A percentile compares a stretch with the other conserved stretches of the same genome.
phyloP scores from a whole-genome alignment of 2,888 invertebrate species.

The Lasioglossum morio region DNA sequence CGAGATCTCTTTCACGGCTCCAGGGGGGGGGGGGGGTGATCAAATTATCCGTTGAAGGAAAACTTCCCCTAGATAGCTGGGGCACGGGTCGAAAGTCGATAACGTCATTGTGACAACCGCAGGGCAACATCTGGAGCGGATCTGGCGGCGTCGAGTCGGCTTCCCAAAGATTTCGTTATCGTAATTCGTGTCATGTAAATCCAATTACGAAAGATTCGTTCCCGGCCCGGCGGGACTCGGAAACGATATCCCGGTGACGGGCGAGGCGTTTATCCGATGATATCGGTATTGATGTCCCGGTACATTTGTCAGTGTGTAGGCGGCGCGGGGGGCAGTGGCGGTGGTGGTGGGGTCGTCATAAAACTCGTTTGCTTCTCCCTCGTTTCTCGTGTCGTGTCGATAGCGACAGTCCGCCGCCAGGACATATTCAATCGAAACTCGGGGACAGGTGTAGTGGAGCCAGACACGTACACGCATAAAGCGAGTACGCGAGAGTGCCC shows the following conservation, averaged over 20 bases:
- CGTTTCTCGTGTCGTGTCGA: conserved; percentile 54
- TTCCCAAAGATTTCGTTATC: conserved; percentile 64
- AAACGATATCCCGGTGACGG: conserved; percentile 53
- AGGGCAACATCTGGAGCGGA: conserved; percentile 52
- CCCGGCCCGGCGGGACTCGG: conserved; percentile 53
- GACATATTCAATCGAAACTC: conserved; percentile 58
- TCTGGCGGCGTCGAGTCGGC: conserved; percentile 35
- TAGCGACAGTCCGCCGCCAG: conserved; percentile 44
- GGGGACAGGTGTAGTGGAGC: conserved; percentile 24
- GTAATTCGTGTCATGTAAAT: conserved; percentile 73
- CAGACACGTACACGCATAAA: not conserved
- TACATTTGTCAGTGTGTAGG: conserved; percentile 37
- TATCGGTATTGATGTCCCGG: conserved; percentile 51
- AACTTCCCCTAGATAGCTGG: conserved; percentile 24
- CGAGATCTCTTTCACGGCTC: conserved; percentile 1
- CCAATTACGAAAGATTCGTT: conserved; percentile 71
- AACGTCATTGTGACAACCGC: conserved; percentile 52
- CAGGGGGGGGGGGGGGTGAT: not conserved
- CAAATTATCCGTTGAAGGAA: conserved; percentile 44
- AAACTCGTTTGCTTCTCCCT: conserved; percentile 70
- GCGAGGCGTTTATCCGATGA: conserved; percentile 53
- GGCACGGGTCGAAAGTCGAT: conserved; percentile 46
- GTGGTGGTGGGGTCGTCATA: conserved; percentile 55
- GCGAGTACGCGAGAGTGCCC: not conserved
- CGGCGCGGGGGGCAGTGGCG: not conserved